These are phyloP conservation scores for Spicauda simplicius DNA, from an alignment of 2,888 invertebrate genomes.

Conservation along the genomic window DNA sequence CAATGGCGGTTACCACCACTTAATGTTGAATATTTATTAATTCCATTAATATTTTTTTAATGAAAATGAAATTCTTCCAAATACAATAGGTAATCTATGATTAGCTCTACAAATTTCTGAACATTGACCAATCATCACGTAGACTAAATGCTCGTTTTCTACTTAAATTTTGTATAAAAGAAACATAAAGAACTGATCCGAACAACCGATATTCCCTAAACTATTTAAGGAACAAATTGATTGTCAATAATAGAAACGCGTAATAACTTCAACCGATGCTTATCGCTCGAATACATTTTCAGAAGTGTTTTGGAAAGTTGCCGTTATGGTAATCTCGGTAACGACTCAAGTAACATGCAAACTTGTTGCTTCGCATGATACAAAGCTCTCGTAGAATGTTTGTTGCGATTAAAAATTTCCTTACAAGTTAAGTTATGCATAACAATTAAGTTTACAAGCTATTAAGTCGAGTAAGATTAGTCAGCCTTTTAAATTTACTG, in stretches of 20 bases:
- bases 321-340: slow-evolving; percentile 68
- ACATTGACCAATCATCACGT: too few species aligned
- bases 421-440: background rate
- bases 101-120: too few species aligned
- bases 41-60: too few species aligned
- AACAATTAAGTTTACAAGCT: background rate
- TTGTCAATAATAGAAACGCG: slow-evolving; percentile 40
- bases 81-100: too few species aligned
- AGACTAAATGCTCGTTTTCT: too few species aligned
- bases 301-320: slow-evolving; percentile 59
- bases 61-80: too few species aligned
- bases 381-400: slow-evolving; percentile 39
- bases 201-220: background rate
- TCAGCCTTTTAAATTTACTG: too few species aligned
- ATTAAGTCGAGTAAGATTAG: background rate
- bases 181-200: too few species aligned
- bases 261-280: slow-evolving; percentile 42
- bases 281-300: slow-evolving; percentile 44
- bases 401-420: slow-evolving; percentile 7
- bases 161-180: too few species aligned
- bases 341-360: slow-evolving; percentile 63
- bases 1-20: too few species aligned
- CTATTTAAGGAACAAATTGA: slow-evolving; percentile 43
- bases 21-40: too few species aligned
- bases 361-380: slow-evolving; percentile 71